Base-by-base conservation (phyloP, 2,888 invertebrate genomes). In the Venustoraphidia nigricollis region DNA sequence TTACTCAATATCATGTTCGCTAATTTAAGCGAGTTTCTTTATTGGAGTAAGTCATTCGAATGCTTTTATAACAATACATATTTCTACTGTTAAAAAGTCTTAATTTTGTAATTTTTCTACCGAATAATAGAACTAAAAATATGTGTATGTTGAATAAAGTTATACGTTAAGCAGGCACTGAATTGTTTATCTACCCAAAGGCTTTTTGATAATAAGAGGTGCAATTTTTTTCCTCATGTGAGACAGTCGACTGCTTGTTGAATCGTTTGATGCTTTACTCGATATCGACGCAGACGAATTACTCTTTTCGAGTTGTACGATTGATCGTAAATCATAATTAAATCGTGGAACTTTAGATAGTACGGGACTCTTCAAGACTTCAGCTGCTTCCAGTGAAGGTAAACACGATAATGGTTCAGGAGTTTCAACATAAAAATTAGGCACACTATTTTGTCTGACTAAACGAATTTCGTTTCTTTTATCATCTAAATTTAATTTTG, bases 371-470 rank as follows among this genome's bases (percentile, higher is more conserved):
- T 59, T 58, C 14, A 67, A 53, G 17, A 61, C 57, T 41, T 40
- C 9, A n/a, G 40, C 46, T 10, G 46, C 13, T 2, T 10, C 34
- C 0, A 13, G 34, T 10, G 46, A 41, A 2, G 46, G 34, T 36
- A 43, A 41, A 8, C 36, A 40, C 2, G 41, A 11, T 10, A 42
- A 36, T 8, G 38, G 56, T 45, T 65, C 64, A 1, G 67, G 66
- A 4, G 66, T 65, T 39, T 66, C 67, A 39, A 66, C 47, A 51
- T 63, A 67, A 50, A 67, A 67, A 56, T 66, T 66, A 1, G 67
- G 67, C 58, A 67, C 63, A 9, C 66, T 66, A 45, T 58, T 59
- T 51, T 67, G 67, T 17, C 65, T 57, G 38, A 66, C 66, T 9
- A 67, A 59, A 0, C 66, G 66, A 10, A 67, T 48, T 50, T 67